Base-by-base conservation (phyloP, 1,140 invertebrate genomes). In the Heterodera schachtii region DNA sequence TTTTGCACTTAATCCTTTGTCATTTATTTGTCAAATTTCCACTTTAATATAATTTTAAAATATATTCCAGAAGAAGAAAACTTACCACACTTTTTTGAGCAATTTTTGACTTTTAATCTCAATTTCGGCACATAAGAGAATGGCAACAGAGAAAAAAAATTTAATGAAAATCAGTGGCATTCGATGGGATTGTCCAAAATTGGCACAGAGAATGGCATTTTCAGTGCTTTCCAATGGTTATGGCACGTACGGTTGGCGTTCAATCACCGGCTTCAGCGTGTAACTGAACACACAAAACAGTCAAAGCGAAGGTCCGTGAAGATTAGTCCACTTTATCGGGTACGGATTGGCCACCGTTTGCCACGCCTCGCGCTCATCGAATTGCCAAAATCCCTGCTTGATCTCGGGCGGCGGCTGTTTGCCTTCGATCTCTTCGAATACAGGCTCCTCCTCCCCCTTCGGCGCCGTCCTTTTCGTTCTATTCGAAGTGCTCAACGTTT, bases 301-400 rank as follows among this genome's bases (percentile, higher is more conserved):
- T 74, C 13, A 16, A 66, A 85, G 9, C 1, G 41, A 81, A 21
- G 47, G 4, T 52, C 11, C 31, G 31, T 31, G 31, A 31, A 43
- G 43, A 52, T 60, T 47, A 47, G 78, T 87, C 71, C 71, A 88
- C 88, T 89, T 88, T 79, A 89, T 88, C n/a, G 87, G 87, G 70
- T 89, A 89, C 57, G 87, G 88, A 75, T 90, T 89, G 21, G 88
- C 83, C 66, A 89, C 88, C 44, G 85, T 82, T 76, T 89, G 88
- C 88, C 88, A 89, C 1, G 87, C 84, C 44, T 81, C 73, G 21
- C 79, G 69, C 64, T 89, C 87, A 41, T 89, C 87, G 75, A 89
- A 89, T 77, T 89, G 88, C 88, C 88, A 89, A 60, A 73, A 85
- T 13, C 88, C 86, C 60, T 80, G 78, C 46, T 73, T 75, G 57